Evolutionary conservation across 2,113 vertebrate species (phyloP).

Genomic region (Sitta europaea): DNA sequence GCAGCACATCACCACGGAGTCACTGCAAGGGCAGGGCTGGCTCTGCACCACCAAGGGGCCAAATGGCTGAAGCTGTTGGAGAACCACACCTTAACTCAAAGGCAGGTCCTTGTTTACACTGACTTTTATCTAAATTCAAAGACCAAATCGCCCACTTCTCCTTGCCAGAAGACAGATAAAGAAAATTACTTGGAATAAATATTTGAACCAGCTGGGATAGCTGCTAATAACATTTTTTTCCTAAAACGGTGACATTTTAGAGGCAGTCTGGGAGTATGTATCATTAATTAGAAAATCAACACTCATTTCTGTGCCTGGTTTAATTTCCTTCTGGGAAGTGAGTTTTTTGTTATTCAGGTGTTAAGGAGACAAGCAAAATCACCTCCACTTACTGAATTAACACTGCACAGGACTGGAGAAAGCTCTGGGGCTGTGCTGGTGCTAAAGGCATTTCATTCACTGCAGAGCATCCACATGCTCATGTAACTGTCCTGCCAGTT

Average conservation of each 20-base stretch:
- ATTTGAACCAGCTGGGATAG: background rate
- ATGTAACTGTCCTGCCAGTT: background rate
- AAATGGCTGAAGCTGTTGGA: background rate
- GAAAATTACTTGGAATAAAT: background rate
- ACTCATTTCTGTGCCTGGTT: background rate
- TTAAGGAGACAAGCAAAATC: background rate
- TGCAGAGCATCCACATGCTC: background rate
- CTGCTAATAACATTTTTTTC: background rate
- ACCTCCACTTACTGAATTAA: background rate
- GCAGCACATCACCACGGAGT: background rate
- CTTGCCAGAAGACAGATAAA: background rate
- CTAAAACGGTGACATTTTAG: background rate
- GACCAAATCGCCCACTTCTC: background rate
- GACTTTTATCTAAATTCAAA: background rate
- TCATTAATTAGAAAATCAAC: background rate
- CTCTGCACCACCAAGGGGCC: background rate
- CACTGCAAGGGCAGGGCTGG: background rate
- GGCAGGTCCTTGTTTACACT: background rate
- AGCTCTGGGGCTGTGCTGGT: background rate
- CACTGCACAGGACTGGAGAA: background rate
- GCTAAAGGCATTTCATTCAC: background rate
- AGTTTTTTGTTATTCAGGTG: background rate
- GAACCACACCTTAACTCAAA: background rate
- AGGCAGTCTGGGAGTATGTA: background rate
- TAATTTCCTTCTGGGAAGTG: background rate